phyloP scores from a whole-genome alignment of 2,888 invertebrate genomes.

The Hypomecis punctinalis region DNA sequence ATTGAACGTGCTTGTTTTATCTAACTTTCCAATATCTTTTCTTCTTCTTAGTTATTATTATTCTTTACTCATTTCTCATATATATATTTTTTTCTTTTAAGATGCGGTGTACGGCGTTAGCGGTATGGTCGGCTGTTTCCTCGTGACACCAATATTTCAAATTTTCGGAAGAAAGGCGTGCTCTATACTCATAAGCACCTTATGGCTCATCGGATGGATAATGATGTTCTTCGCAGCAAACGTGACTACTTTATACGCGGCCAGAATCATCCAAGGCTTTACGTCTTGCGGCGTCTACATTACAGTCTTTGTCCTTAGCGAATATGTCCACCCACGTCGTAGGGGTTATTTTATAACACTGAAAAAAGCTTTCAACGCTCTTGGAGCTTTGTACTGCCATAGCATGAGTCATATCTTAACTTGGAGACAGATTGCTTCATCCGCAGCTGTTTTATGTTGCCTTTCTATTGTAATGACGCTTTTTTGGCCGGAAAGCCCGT shows the following conservation, averaged over 20 bases:
- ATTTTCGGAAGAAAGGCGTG: conserved; percentile 52
- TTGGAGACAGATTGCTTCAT: conserved; percentile 55
- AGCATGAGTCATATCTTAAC: conserved; percentile 46
- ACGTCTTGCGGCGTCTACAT: conserved; percentile 51
- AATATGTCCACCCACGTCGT: conserved; percentile 53
- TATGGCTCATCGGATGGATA: conserved; percentile 50
- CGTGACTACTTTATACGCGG: conserved; percentile 46
- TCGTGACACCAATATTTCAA: conserved; percentile 54
- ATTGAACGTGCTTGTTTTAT: too few relatives aligned
- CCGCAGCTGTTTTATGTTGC: conserved; percentile 39
- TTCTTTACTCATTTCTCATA: background rate
- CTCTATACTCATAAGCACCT: conserved; percentile 40
- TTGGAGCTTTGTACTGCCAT: conserved; percentile 56
- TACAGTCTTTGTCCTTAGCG: conserved; percentile 50
- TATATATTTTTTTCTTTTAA: conserved; percentile 31
- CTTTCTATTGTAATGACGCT: conserved; percentile 44
- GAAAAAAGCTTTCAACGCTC: conserved; percentile 46
- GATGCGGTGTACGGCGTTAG: conserved; percentile 55
- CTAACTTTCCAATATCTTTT: too few relatives aligned
- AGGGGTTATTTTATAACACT: conserved; percentile 56
- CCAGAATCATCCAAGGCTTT: conserved; percentile 55
- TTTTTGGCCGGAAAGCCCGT: conserved; percentile 62
- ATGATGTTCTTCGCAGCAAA: conserved; percentile 49
- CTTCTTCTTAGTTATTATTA: too few relatives aligned
- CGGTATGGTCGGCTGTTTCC: conserved; percentile 51